Conservation (phyloP, 2,113 vertebrate genomes). For the Sisor rabdophorus region DNA sequence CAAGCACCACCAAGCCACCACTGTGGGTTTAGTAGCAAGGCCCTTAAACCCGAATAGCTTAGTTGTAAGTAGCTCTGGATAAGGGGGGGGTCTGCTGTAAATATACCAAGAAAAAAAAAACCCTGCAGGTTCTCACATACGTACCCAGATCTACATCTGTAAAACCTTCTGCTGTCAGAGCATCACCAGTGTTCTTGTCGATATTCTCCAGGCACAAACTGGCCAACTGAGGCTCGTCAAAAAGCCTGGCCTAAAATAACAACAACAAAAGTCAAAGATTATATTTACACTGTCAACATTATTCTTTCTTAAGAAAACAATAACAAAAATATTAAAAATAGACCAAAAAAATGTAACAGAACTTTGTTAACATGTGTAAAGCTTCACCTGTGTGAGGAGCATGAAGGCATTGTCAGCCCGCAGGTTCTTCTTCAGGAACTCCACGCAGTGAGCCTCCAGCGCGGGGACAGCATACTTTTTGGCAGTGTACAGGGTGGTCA, state of each 20-base stretch:
- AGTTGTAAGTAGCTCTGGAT: no score
- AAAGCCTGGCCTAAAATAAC: slow-evolving; percentile 80
- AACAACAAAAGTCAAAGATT: no score
- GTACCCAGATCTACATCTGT: slow-evolving; percentile 93
- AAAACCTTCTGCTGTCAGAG: slow-evolving; percentile 90
- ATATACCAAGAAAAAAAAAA: background rate
- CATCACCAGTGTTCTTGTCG: slow-evolving; percentile 92
- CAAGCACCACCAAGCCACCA: no score
- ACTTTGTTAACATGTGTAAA: background rate
- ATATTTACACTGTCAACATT: no score
- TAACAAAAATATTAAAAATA: no score
- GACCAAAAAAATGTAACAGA: no score
- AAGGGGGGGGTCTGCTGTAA: no score
- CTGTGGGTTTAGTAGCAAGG: no score
- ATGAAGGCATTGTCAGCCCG: slow-evolving; percentile 94
- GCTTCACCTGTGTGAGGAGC: slow-evolving; percentile 90
- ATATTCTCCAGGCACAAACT: slow-evolving; percentile 96
- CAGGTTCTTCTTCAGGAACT: slow-evolving; percentile 96
- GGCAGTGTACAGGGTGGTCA: slow-evolving; percentile 95
- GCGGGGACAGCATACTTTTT: slow-evolving; percentile 97
- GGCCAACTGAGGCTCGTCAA: slow-evolving; percentile 94
- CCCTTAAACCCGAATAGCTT: no score
- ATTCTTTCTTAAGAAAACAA: no score
- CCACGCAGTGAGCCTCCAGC: slow-evolving; percentile 93
- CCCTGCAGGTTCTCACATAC: background rate